Base-by-base conservation (phyloP, 2,113 vertebrate species). In the Cebus imitator region DNA sequence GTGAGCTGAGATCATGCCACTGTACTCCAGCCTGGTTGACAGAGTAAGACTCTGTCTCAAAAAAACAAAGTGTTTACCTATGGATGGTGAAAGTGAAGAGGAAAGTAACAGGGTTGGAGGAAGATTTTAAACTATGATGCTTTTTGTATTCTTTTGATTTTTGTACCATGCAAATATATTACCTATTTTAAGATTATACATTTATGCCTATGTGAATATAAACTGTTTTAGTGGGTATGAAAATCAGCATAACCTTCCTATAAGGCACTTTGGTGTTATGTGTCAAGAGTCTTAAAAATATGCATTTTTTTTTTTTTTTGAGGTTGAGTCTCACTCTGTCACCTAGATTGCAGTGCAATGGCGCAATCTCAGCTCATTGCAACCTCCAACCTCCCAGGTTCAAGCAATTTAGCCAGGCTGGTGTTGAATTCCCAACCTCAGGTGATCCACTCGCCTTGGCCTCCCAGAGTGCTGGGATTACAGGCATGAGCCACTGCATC, bases 61-160 rank as follows among this genome's bases (percentile, higher is more conserved):
- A 61, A 61, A 61, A 61, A 27, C 27, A 64, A 27, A 64, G 27
- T 57, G 27, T 92, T 68, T 52, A 87, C 40, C 52, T 83, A 52
- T 10, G 40, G 43, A 61, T 61, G 23, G 14, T 73, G 17, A 11
- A 16, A 88, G 70, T 72, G 27, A 92, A 21, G 48, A 1, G 55
- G 21, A 73, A 8, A 76, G 30, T 78, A 48, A 93, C 0, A 91
- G 37, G 13, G 13, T 13, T 32, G 5, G 66, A 92, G 30, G 20
- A 87, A 48, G 11, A 78, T 70, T 75, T 50, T 50, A 50, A 83
- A 84, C 66, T 48, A 52, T 48, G 86, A 92, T 72, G 12, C n/a
- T 96, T 88, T 64, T 70, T 72, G 78, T 78, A 85, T 75, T 86
- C 85, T 88, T 95, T 89, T 81, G 48, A 92, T 72, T 84, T 96